phyloP scores from a whole-genome alignment of 2,797 vertebrate species.

The Kryptolebias ocellatus region DNA sequence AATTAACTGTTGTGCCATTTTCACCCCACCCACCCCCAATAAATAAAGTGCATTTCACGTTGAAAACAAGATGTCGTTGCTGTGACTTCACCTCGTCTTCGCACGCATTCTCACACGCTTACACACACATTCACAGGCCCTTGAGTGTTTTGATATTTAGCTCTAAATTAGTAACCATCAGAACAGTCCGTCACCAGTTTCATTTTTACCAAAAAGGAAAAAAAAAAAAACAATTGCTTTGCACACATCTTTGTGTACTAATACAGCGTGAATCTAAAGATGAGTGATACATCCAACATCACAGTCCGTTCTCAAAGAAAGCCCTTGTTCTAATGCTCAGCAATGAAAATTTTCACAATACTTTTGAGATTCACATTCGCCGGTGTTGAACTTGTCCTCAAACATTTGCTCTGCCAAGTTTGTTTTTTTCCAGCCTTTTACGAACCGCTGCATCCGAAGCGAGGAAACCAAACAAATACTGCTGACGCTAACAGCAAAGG shows the following conservation, averaged over 20 bases:
- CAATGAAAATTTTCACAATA: constrained; percentile 37
- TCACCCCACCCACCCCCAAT: constrained; percentile 57
- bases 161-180: constrained; percentile 65
- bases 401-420: constrained; percentile 5
- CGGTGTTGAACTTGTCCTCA: constrained; percentile 6
- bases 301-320: constrained; percentile 69
- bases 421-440: constrained; percentile 14
- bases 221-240: constrained; percentile 19
- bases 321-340: constrained; percentile 73
- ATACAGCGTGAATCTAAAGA: constrained; percentile 47
- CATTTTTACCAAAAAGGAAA: constrained; percentile 14
- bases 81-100: constrained; percentile 44
- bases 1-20: constrained; percentile 85
- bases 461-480: constrained; percentile 33
- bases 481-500: constrained; percentile 30
- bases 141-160: constrained; percentile 76
- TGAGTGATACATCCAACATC: constrained; percentile 64
- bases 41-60: constrained; percentile 91
- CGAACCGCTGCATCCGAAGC: constrained; percentile 55
- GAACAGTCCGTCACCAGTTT: constrained; percentile 31
- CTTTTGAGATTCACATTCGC: constrained; percentile 55
- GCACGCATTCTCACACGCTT: not conserved
- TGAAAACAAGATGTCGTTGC: constrained; percentile 83
- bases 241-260: constrained; percentile 35
- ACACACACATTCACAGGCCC: constrained; percentile 67